Conservation (phyloP, 2,888 invertebrate genomes). For the Hololepta plana region DNA sequence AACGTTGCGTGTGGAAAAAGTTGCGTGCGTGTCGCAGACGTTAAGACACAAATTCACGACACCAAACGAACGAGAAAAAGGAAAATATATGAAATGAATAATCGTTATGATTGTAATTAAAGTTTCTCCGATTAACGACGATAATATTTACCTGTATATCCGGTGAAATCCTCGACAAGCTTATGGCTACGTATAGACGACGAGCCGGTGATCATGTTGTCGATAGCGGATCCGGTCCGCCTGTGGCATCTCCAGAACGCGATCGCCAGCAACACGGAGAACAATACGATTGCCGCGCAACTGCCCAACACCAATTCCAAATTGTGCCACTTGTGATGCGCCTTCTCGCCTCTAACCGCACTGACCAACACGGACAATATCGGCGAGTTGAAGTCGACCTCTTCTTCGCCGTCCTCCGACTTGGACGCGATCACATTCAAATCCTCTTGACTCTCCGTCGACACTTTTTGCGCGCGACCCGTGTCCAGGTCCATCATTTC, state of each 20-base stretch:
- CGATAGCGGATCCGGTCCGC: slow-evolving; percentile 30
- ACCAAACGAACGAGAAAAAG: no score
- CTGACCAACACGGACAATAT: slow-evolving; percentile 43
- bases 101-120: no score
- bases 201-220: slow-evolving; percentile 40
- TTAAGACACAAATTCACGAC: no score
- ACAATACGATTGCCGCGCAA: slow-evolving; percentile 32
- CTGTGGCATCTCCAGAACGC: slow-evolving; percentile 38
- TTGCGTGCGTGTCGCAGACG: no score
- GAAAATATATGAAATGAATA: no score
- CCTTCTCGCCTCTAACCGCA: slow-evolving; percentile 40
- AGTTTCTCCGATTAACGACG: no score
- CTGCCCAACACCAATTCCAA: slow-evolving; percentile 40
- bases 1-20: no score
- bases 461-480: slow-evolving; percentile 41
- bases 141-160: slow-evolving; percentile 20
- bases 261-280: slow-evolving; percentile 32
- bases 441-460: slow-evolving; percentile 44
- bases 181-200: slow-evolving; percentile 41
- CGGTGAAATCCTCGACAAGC: slow-evolving; percentile 37
- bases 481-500: slow-evolving; percentile 48
- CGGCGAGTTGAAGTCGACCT: slow-evolving; percentile 30
- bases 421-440: slow-evolving; percentile 33
- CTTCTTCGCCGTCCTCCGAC: slow-evolving; percentile 19
- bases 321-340: slow-evolving; percentile 33